Base-by-base conservation (phyloP, 2,113 vertebrate species). In the Polypterus senegalus region DNA sequence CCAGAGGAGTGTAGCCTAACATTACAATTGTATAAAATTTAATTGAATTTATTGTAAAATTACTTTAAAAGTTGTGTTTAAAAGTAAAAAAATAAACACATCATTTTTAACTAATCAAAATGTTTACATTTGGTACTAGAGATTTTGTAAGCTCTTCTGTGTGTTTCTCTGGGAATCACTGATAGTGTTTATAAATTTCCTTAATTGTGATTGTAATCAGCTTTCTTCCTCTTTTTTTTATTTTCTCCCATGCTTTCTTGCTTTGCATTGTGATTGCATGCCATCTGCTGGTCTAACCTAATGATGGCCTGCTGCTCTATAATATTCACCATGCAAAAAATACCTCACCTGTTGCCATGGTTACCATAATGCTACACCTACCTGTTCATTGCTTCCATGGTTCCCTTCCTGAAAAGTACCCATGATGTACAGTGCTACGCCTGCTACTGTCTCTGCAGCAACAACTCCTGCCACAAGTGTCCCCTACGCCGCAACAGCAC, bases 371-470 rank as follows among this genome's bases (percentile, higher is more conserved):
- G 90, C 95, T 91, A 88, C 92, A 94, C 90, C 89, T 90, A 89
- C 90, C 89, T 93, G 86, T 94, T 92, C 88, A 87, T 89, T 85
- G 83, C 84, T 87, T 89, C 82, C 90, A 78, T 91, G 88, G 84
- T 85, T 88, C 85, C 86, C 86, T 85, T 86, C 88, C 86, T 90
- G 81, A 89, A 71, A 92, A 94, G 96, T 99, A 88, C 94, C 90
- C 90, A 97, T 99, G 96, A 98, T 99, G 96, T 95, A 98, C 96
- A 97, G 92, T 92, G 92, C 94, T 96, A 89, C 96, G 92, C 93
- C 96, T 89, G 94, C 94, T 93, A 98, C 94, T 97, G 92, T 97
- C 86, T 89, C 86, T 91, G 89, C 89, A 93, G 90, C 93, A 93
- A 90, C 93, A 92, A 88, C 94, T 95, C 92, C 94, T 94, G 92